These are phyloP conservation scores for Bergia puertoricense DNA, from an alignment of 92 coral and sea anemone species.

Conservation along the genomic window DNA sequence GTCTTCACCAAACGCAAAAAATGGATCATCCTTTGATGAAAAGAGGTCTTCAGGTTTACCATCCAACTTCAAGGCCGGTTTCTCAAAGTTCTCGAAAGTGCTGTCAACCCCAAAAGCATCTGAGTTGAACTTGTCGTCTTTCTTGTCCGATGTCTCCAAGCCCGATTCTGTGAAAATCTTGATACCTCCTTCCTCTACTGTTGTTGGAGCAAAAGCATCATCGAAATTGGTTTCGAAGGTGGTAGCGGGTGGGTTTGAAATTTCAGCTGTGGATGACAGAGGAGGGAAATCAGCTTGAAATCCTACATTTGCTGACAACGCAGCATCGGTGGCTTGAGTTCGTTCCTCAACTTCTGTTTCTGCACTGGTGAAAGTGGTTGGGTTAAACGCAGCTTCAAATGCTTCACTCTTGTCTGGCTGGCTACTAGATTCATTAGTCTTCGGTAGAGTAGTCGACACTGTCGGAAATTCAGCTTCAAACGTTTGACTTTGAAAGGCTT, in stretches of 20 bases:
- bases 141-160: not conserved
- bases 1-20: constrained; percentile 14
- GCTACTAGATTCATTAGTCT: not conserved
- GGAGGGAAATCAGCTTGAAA: constrained; percentile 25
- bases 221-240: constrained; percentile 18
- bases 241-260: not conserved
- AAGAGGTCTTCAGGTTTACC: constrained; percentile 14
- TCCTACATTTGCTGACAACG: not conserved
- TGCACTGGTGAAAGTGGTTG: not conserved
- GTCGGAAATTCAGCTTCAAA: not conserved
- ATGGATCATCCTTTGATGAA: constrained; percentile 4
- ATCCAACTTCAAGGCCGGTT: constrained; percentile 12
- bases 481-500: not conserved
- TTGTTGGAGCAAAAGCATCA: constrained; percentile 8
- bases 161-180: not conserved
- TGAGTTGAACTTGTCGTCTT: not conserved
- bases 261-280: constrained; percentile 1
- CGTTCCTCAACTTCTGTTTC: not conserved
- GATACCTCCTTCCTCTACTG: not conserved
- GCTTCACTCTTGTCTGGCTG: not conserved
- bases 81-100: not conserved
- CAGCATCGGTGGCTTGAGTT: not conserved
- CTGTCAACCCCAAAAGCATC: not conserved
- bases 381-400: not conserved
- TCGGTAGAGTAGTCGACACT: not conserved